These are phyloP conservation scores for Zeuzera pyrina DNA, from an alignment of 2,888 invertebrate genomes.

Conservation along the genomic window DNA sequence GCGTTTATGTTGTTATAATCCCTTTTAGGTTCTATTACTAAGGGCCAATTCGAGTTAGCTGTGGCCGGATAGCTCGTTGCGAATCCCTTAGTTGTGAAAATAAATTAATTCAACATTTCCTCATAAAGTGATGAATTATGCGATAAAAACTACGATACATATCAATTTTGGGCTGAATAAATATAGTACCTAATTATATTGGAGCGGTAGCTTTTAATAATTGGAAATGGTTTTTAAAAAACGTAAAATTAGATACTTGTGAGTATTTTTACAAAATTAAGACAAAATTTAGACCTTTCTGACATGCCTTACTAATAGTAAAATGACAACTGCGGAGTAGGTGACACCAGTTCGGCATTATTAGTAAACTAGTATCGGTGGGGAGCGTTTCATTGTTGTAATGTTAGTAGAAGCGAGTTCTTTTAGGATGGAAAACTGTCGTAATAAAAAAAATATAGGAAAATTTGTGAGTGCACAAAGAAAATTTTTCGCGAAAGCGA, in stretches of 20 bases:
- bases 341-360: conserved; percentile 23
- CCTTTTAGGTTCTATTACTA: conserved; percentile 30
- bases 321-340: conserved; percentile 36
- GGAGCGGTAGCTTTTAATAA: conserved; percentile 62
- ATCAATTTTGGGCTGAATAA: conserved; percentile 66
- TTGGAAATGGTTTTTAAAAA: conserved; percentile 29
- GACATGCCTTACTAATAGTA: conserved; percentile 61
- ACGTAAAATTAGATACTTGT: conserved; percentile 54
- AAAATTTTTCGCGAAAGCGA: conserved; percentile 14
- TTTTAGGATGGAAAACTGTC: background rate
- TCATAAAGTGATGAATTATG: conserved; percentile 56
- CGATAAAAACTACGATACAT: conserved; percentile 69
- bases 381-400: conserved; percentile 23
- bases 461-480: conserved; percentile 26
- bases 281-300: conserved; percentile 29
- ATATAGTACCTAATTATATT: conserved; percentile 40
- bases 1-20: conserved; percentile 1
- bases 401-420: background rate
- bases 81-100: conserved; percentile 32
- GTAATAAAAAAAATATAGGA: background rate
- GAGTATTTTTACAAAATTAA: conserved; percentile 55
- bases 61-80: conserved; percentile 62
- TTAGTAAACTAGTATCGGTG: conserved; percentile 23
- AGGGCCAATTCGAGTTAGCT: conserved; percentile 48
- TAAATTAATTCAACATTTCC: conserved; percentile 31